Evolutionary conservation across 2,797 vertebrate genomes (phyloP).

Genomic region (Cryptoblepharus egeriae): DNA sequence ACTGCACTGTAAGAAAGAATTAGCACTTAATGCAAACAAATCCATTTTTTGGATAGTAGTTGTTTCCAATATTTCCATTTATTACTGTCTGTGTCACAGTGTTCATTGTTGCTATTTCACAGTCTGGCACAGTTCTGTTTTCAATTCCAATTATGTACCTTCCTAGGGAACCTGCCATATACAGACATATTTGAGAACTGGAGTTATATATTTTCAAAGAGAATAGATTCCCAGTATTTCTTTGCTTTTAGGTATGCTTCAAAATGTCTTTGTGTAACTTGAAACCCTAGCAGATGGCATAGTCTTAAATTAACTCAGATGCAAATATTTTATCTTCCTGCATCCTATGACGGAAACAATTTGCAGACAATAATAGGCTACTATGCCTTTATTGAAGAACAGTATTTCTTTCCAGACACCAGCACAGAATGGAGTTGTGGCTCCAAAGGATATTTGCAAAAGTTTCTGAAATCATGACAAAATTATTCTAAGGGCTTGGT

Average conservation of each 20-base stretch:
- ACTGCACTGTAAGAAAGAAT: background rate
- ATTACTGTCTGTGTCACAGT: background rate
- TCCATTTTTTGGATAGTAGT: background rate
- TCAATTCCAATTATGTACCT: background rate
- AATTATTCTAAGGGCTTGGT: background rate
- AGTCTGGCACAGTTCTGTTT: too few species aligned
- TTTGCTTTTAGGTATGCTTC: background rate
- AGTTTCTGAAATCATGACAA: background rate
- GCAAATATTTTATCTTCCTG: background rate
- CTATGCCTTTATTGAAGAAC: background rate
- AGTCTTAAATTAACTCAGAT: background rate
- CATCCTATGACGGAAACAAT: background rate
- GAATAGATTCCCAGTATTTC: background rate
- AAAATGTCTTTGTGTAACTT: background rate
- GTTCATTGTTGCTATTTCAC: background rate
- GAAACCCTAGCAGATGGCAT: background rate
- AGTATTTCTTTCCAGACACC: rapidly evolving
- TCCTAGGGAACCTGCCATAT: background rate
- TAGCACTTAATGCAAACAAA: background rate
- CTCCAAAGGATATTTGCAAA: constrained; percentile 18
- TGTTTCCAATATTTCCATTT: background rate
- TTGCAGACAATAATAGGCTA: background rate
- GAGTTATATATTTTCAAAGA: background rate
- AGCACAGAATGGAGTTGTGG: background rate
- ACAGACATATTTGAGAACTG: background rate